Evolutionary conservation across 2,888 invertebrate species (phyloP), one percentile per base, ranked within the genome.

Genomic region (Hermodice carunculata): DNA sequence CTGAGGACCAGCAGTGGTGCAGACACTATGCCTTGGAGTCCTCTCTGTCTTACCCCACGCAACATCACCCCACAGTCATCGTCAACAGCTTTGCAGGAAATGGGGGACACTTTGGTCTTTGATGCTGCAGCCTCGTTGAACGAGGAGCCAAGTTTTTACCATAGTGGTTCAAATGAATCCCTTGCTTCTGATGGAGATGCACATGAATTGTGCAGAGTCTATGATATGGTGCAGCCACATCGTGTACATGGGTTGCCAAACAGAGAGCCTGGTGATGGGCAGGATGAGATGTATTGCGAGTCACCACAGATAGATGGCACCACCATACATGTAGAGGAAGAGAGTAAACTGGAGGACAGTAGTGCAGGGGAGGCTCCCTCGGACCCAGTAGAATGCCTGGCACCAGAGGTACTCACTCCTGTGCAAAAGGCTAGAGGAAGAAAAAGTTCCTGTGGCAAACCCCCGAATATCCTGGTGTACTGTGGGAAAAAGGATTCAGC

Each of bases 381-480:
- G 3, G 59, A 42, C 3, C 54, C 68, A 3, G 26, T 69, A 5
- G 69, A 66, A 58, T 56, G 60, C 11, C 26, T 63, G 3, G 69
- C 66, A 5, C 69, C 69, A 1, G 69, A 69, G 46, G 51, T 62
- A 17, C 44, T 62, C 54, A 67, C 64, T 37, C 70, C 70, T 4
- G 43, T 49, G 17, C 59, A 53, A 49, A 34, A 63, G 5, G 19
- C 28, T 32, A 46, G 17, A 1, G 22, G 34, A 17, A 22, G 29
- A 11, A 43, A n/a, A 24, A 34, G 26, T n/a, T 37, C 22, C 24
- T 48, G 31, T 26, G 48, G 59, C 1, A 85, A 84, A 72, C 84
- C 85, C 5, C 85, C 84, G 1, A 85, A 85, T 67, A 75, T 85
- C n/a, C 71, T 85, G 14, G 71, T 85, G 0, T 85, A 83, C 70